Evolutionary conservation across 2,797 vertebrate species (phyloP), one percentile per base, ranked within the genome.

Genomic region (Chelonia mydas): DNA sequence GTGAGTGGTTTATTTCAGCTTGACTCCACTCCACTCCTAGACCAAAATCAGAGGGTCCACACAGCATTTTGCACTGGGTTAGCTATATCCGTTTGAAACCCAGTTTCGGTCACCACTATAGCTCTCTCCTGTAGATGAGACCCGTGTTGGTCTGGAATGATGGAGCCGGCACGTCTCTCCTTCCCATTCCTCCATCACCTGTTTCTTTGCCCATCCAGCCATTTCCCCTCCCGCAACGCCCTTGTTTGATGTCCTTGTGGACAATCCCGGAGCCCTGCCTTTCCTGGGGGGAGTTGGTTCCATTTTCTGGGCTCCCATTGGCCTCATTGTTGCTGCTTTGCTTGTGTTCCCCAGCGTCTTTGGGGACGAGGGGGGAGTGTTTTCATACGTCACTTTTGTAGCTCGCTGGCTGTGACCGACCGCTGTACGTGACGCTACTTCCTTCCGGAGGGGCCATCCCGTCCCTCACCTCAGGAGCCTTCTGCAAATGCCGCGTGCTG

Each of bases 401-500:
- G 0, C 19, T 49, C 3, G 11, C 19, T 25, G 8, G 25, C 33
- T 6, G 31, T 77, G 41, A 8, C 51, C 50, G 15, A 11, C 72
- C 25, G 19, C 5, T 7, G 25, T n/a, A 12, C 25, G 80, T 21
- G 25, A 10, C 27, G 7, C 8, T 5, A 5, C 4, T 84, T 53
- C 23, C 41, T 68, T 50, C n/a, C 23, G 5, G 3, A 3, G 5
- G 16, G 51, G 5, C 51, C 31, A 5, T 76, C 57, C 17, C 1
- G 3, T 55, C 21, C 72, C 45, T 72, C 6, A 1, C 31, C 21
- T 45, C 11, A 50, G 17, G 23, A 2, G 1, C 27, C 61, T 86
- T 45, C 33, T 27, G 25, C 11, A 7, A 45, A 3, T 1, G 2
- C 31, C 7, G 2, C 7, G 0, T 1, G 3, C 37, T 41, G 45